Base-by-base conservation (phyloP, 2,797 vertebrate species). In the Prunella strophiata region DNA sequence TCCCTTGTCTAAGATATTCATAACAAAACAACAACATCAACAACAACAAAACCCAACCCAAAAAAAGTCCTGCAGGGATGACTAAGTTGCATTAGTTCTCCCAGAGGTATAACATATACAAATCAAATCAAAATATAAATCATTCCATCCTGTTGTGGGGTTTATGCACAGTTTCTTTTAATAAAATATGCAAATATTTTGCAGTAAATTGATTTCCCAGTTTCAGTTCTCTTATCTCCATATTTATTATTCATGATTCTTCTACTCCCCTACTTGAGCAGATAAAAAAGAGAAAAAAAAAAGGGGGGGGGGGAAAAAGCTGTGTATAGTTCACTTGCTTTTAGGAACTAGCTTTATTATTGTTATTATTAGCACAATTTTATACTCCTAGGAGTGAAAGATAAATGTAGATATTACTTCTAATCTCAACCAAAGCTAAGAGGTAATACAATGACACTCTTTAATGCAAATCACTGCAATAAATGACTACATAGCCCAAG, bases 121-220 rank as follows among this genome's bases (percentile, higher is more conserved):
- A 97, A 98, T 98, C 97, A 97, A 98, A 98, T 98, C 97, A 97
- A 98, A 98, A 97, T 95, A 98, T 96, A 98, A 98, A 97, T 97
- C 97, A 97, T 95, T 96, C 95, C 93, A 75, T 96, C 94, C 96
- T 94, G 97, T 96, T 97, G 96, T 79, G 96, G 97, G 97, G 95
- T 97, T 98, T 98, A 96, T 96, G 97, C 97, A 97, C 96, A 95
- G 98, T 97, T 97, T 98, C 97, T 98, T 98, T 98, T 98, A 98
- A 98, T 98, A 98, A 98, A 98, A 98, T 98, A 98, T 98, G 98
- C 98, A 98, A 98, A 98, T 98, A 98, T 98, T 98, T 98, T 97
- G 97, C 97, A 97, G 98, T 97, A 98, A 98, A 98, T 98, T 98
- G 98, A 98, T 98, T 98, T 98, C 97, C 98, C 97, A 97, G 97